Base-by-base conservation (phyloP, 1,140 invertebrate genomes). In the Phymastichus coffea region DNA sequence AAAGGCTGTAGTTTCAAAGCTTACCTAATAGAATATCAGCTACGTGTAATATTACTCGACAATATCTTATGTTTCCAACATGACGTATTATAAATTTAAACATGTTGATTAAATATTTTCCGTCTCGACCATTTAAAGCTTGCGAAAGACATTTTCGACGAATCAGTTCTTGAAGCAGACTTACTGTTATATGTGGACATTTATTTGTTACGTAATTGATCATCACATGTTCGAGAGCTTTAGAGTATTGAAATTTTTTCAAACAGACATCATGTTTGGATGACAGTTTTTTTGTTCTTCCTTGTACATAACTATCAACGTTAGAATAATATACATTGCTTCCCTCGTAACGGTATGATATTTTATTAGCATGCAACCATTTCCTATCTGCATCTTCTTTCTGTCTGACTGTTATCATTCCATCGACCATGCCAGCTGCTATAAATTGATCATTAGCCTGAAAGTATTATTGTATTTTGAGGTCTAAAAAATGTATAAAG, bases 361-460 rank as follows among this genome's bases (percentile, higher is more conserved):
- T 61, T 63, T 81, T 83, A 74, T 85, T 84, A 41, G 76, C 74
- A 58, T 72, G n/a, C 76, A 19, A 69, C 55, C 35, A 74, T 61
- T 49, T 73, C 62, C 68, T 64, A 64, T 76, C 76, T 0, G 67
- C 63, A 15, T 83, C 81, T 71, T 91, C 88, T 78, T 88, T 84
- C 71, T 90, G 86, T 61, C 86, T 85, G 20, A 98, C 88, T 4
- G 93, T 94, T 60, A 98, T 85, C 35, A 97, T 80, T 41, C 94
- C 93, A 80, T 96, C 92, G n/a, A 91, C 86, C 88, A 95, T 94
- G 48, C 95, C 95, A 47, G 90, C 90, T 33, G 89, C 91, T 61
- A 98, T 74, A 20, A 90, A 88, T 70, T 91, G 87, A 80, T 97
- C 92, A 71, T 91, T 85, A 57, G 86, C 81, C 77, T 94, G 81